phyloP scores from a whole-genome alignment of 2,797 vertebrate species.

The Philypnodon macrostomus region DNA sequence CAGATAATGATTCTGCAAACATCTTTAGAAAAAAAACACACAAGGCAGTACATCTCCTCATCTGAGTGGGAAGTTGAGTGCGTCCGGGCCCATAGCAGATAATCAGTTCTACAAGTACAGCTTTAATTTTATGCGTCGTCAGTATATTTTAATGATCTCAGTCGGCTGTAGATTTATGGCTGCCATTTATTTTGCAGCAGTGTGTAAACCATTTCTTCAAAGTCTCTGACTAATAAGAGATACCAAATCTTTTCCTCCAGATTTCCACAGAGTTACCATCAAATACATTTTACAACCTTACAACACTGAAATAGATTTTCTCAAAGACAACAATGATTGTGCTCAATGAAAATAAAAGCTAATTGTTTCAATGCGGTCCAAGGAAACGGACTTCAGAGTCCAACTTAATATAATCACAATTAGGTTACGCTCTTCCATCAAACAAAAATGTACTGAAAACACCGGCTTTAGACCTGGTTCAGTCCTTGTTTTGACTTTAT shows the following conservation, averaged over 20 bases:
- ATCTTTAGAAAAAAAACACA: slow-evolving; percentile 17
- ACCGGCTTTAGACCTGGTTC: too few species aligned
- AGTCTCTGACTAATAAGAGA: slow-evolving; percentile 1
- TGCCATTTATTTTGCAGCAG: slow-evolving; percentile 6
- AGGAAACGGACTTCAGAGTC: not conserved
- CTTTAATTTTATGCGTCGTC: slow-evolving; percentile 20
- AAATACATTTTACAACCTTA: slow-evolving; percentile 3
- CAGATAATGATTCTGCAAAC: slow-evolving; percentile 17
- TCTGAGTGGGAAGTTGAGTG: slow-evolving; percentile 7
- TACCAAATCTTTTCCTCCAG: not conserved
- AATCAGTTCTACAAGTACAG: slow-evolving; percentile 16
- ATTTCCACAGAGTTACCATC: not conserved
- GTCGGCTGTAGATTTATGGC: slow-evolving; percentile 7
- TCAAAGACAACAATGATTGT: not conserved
- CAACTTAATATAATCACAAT: too few species aligned
- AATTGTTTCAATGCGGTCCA: not conserved
- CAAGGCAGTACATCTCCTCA: slow-evolving; percentile 2
- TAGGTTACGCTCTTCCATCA: too few species aligned
- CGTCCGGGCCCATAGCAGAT: slow-evolving; percentile 9
- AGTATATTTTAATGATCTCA: slow-evolving; percentile 13
- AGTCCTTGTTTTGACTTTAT: too few species aligned
- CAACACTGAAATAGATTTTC: not conserved
- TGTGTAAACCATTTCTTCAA: slow-evolving; percentile 2
- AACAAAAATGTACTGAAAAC: too few species aligned
- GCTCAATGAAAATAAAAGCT: not conserved